These are phyloP conservation scores for Uromys caudimaculatus DNA, from an alignment of 2,797 vertebrate species.

Conservation along the genomic window DNA sequence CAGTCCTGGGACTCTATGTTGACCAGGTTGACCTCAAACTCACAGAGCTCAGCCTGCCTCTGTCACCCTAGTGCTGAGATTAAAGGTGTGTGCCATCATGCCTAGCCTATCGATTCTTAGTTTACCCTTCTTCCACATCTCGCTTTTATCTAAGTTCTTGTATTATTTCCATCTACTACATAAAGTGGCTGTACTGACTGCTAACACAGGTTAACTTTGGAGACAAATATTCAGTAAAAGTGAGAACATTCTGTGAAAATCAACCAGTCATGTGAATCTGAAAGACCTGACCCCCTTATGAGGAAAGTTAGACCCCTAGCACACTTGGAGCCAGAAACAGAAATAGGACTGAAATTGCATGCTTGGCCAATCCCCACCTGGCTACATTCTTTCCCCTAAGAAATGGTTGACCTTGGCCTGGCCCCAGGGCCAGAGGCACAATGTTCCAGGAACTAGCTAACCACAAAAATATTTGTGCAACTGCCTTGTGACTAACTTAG, in stretches of 20 bases:
- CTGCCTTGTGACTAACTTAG: too few relatives aligned
- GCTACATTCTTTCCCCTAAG: too few relatives aligned
- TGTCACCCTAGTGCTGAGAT: not conserved
- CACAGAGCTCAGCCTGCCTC: not conserved
- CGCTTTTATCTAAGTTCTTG: not conserved
- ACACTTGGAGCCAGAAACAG: too few relatives aligned
- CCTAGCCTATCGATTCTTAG: not conserved
- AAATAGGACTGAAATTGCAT: too few relatives aligned
- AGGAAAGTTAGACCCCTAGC: too few relatives aligned
- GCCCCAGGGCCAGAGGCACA: too few relatives aligned
- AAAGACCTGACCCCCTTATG: too few relatives aligned
- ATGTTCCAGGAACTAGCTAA: too few relatives aligned
- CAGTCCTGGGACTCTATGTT: not conserved
- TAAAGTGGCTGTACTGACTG: not conserved
- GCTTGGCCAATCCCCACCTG: too few relatives aligned
- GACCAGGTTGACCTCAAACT: not conserved
- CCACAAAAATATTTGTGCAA: too few relatives aligned
- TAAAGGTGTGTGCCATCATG: not conserved
- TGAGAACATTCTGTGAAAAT: conserved; percentile 11
- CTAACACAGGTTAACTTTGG: not conserved
- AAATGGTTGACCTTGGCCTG: too few relatives aligned
- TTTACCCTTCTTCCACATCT: conserved; percentile 14
- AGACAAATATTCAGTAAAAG: not conserved
- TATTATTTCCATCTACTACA: conserved; percentile 36
- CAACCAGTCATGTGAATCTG: not conserved